These are phyloP conservation scores for Thalassophryne amazonica DNA, from an alignment of 2,797 vertebrate genomes.

Conservation along the genomic window DNA sequence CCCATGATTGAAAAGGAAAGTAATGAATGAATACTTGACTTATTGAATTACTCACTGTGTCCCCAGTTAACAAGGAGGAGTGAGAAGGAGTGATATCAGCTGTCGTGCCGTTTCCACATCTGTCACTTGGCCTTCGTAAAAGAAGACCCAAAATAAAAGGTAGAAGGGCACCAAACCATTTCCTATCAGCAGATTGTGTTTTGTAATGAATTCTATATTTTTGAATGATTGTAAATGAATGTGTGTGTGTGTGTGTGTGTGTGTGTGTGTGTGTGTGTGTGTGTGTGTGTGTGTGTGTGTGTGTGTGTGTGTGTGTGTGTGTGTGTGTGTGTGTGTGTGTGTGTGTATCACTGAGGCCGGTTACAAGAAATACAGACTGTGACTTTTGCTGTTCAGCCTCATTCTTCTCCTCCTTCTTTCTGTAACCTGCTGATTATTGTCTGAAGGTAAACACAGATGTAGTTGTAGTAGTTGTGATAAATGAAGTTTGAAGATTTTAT, in stretches of 20 bases:
- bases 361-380: no score
- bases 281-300: no score
- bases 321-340: no score
- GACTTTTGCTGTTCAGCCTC: no score
- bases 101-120: slow-evolving; percentile 62
- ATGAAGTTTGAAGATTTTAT: no score
- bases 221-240: slow-evolving; percentile 12
- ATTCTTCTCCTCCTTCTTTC: no score
- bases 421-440: no score
- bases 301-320: no score
- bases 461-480: no score
- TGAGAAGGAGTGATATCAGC: slow-evolving; percentile 71
- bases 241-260: slow-evolving; percentile 18
- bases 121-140: slow-evolving; percentile 59
- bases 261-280: no score
- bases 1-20: slow-evolving; percentile 81
- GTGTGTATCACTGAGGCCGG: no score
- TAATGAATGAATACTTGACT: slow-evolving; percentile 83
- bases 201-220: slow-evolving; percentile 9
- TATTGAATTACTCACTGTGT: slow-evolving; percentile 81
- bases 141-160: slow-evolving; percentile 56
- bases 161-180: slow-evolving; percentile 25
- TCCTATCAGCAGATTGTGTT: slow-evolving; percentile 8
- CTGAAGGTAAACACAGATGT: no score
- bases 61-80: slow-evolving; percentile 72